These are phyloP conservation scores for Aulostomus chinensis DNA, from an alignment of 2,797 vertebrate genomes.

Conservation along the genomic window DNA sequence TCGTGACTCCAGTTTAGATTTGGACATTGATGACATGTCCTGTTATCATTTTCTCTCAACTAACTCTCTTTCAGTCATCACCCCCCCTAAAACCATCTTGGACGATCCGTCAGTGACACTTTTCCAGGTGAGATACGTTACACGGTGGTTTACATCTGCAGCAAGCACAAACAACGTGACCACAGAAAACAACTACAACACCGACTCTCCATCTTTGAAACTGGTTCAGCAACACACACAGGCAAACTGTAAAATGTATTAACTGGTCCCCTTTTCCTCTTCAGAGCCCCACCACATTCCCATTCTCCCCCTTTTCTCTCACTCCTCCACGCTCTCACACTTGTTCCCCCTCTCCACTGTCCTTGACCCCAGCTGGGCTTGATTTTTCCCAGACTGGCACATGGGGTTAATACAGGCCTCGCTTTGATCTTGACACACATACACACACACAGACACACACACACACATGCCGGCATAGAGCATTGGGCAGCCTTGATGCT, in stretches of 20 bases:
- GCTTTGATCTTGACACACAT: conserved; percentile 72
- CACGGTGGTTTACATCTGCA: not conserved
- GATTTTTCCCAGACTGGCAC: conserved; percentile 81
- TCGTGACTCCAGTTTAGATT: not conserved
- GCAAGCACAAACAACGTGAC: not conserved
- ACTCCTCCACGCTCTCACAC: conserved; percentile 49
- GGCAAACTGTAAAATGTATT: conserved; percentile 46
- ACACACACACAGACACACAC: conserved; percentile 17
- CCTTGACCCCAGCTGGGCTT: conserved; percentile 81
- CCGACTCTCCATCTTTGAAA: conserved; percentile 9
- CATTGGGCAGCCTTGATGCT: conserved; percentile 54
- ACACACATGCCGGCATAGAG: conserved; percentile 16
- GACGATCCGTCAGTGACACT: conserved; percentile 71
- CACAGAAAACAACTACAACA: conserved; percentile 21
- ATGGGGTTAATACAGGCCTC: conserved; percentile 75
- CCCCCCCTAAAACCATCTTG: conserved; percentile 79
- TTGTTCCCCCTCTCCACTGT: conserved; percentile 60
- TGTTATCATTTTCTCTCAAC: conserved; percentile 5
- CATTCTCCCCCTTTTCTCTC: conserved; percentile 26
- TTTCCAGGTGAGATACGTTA: conserved; percentile 71
- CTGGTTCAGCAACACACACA: conserved; percentile 1
- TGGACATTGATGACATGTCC: not conserved
- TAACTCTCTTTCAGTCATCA: conserved; percentile 71
- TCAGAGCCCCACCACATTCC: conserved; percentile 63
- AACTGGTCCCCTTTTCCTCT: conserved; percentile 54